Conservation (phyloP, 2,888 invertebrate species). For the Acrobasis consociella region DNA sequence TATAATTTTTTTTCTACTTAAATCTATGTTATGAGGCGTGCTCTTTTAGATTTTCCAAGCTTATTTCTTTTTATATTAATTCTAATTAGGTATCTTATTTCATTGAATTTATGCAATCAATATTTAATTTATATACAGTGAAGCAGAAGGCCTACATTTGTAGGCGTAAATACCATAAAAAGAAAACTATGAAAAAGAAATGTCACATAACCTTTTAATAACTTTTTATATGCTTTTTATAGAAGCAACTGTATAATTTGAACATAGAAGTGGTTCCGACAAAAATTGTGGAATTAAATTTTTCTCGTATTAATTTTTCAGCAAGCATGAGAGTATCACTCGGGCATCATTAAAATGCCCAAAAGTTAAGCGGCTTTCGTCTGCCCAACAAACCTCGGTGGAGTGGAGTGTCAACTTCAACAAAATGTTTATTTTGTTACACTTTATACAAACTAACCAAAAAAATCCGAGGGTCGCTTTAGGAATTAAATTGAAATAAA, state of each 20-base stretch:
- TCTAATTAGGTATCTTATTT: no score
- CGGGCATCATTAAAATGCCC: constrained; percentile 17
- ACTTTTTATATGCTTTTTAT: no score
- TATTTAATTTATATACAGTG: background rate
- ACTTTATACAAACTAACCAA: constrained; percentile 6
- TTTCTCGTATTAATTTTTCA: constrained; percentile 12
- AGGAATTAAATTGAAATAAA: background rate
- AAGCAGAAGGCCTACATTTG: no score
- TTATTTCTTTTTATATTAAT: no score
- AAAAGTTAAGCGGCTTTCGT: constrained; percentile 20
- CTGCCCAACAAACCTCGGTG: constrained; percentile 10
- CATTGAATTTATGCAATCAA: background rate
- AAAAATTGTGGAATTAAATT: background rate
- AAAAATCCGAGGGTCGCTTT: background rate
- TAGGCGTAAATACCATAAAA: no score
- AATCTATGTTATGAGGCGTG: no score
- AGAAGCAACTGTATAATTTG: background rate
- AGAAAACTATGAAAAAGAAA: no score
- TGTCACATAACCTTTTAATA: no score
- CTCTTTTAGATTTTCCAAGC: no score
- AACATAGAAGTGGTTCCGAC: background rate
- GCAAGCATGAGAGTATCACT: constrained; percentile 29
- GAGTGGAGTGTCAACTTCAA: constrained; percentile 15
- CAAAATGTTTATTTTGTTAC: constrained; percentile 8
- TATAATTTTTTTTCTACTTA: no score